Base-by-base conservation (phyloP, 64 coral and sea anemone species). In the Montipora sp. region DNA sequence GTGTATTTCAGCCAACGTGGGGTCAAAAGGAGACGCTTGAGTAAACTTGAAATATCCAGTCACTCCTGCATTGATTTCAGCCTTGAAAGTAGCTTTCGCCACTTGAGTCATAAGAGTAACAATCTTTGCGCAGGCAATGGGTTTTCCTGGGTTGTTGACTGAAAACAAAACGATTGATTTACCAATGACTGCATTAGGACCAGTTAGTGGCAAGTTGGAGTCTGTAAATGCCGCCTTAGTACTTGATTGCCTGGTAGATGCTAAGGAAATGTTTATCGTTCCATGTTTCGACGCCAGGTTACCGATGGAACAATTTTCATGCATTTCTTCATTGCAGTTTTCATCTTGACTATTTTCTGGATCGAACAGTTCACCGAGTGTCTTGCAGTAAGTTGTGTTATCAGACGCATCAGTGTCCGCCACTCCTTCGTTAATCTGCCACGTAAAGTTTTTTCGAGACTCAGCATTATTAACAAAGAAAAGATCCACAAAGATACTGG, bases 41-140 rank as follows among this genome's bases (percentile, higher is more conserved):
- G 75, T 90, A 89, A 96, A 96, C 16, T 43, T 80, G 45, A 96
- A 90, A 49, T 65, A 80, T 11, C 95, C 95, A 87, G 8, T 53
- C 0, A 96, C 95, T 81, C 92, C 92, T 3, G 90, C 91, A 81
- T 93, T 87, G 21, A 19, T 45, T 5, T 78, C 65, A 2, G 67
- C 82, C 8, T 22, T 50, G 47, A 97, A 97, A 90, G 90, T 79
- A 68, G 78, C 95, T 84, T 87, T 70, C 21, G 83, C 67, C 83
- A 61, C 58, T 22, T 87, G 89, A 0, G 77, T 81, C 21, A 90
- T 55, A 7, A 98, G 18, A 5, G 67, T 63, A 19, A 65, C 75
- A 19, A 98, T 94, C 21, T 92, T 91, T n/a, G 95, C 92, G 89
- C 95, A 98, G 47, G 95, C 92, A 77, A 94, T 51, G 10, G 89